A percentile compares a stretch with the other conserved stretches of the same genome.
Conservation (phyloP, 2,797 vertebrate species). For the Pogonophryne albipinna region DNA sequence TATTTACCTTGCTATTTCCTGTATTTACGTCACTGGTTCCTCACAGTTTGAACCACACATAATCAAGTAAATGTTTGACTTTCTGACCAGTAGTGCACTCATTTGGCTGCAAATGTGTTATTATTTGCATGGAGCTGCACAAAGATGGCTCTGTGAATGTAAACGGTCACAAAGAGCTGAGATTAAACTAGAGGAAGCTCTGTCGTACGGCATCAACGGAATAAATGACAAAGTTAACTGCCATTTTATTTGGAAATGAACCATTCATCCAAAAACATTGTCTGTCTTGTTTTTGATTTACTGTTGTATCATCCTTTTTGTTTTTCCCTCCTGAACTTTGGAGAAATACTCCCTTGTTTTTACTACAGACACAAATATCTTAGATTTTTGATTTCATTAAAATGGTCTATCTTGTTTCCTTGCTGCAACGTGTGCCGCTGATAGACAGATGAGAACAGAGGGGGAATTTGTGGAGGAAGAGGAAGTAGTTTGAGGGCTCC, state of each 20-base stretch:
- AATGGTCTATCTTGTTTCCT: background rate
- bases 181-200: background rate
- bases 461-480: constrained; percentile 47
- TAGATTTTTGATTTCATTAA: background rate
- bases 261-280: background rate
- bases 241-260: no score
- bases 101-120: constrained; percentile 20
- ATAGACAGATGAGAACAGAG: constrained; percentile 44
- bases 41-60: background rate
- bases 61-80: constrained; percentile 14
- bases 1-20: constrained; percentile 22
- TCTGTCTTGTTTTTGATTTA: background rate
- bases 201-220: no score
- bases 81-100: background rate
- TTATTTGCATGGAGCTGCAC: constrained; percentile 8
- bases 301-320: background rate
- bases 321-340: background rate
- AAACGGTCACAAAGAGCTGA: background rate
- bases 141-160: constrained; percentile 9
- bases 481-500: constrained; percentile 74
- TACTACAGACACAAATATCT: background rate
- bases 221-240: no score
- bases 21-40: constrained; percentile 10
- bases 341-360: background rate
- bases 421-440: constrained; percentile 35